These are phyloP conservation scores for Laodelphax striatellus DNA, from an alignment of 1,140 invertebrate genomes.

Conservation along the genomic window DNA sequence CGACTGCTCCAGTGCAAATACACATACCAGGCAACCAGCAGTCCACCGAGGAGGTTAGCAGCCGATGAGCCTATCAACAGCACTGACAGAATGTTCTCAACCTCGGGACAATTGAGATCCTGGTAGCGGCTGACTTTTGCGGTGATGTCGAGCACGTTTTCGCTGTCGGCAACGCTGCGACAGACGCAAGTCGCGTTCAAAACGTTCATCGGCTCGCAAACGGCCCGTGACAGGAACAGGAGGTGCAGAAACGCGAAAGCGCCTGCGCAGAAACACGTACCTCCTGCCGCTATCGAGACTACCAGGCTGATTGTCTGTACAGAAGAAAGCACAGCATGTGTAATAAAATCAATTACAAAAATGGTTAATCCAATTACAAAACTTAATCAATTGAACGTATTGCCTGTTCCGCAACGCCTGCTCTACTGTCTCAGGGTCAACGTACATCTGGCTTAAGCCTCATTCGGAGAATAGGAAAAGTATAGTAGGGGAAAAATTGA, in stretches of 20 bases:
- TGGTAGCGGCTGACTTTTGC: conserved; percentile 28
- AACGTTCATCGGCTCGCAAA: conserved; percentile 33
- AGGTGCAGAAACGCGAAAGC: conserved; percentile 36
- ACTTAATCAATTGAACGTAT: too few relatives aligned
- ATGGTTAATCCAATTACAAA: too few relatives aligned
- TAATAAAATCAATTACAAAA: neutral
- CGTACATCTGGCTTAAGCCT: too few relatives aligned
- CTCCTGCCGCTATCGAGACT: conserved; percentile 30
- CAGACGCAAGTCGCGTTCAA: conserved; percentile 31
- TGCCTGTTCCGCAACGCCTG: too few relatives aligned
- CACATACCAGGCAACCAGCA: conserved; percentile 35
- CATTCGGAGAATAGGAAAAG: too few relatives aligned
- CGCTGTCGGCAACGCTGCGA: conserved; percentile 8
- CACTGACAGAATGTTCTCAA: conserved; percentile 21
- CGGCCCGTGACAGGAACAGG: conserved; percentile 30
- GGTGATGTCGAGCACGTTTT: neutral
- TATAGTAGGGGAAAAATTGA: too few relatives aligned
- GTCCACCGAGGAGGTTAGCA: conserved; percentile 32
- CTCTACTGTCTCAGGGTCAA: too few relatives aligned
- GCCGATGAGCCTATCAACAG: conserved; percentile 34
- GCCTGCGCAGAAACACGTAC: conserved; percentile 34
- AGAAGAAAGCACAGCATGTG: conserved; percentile 5
- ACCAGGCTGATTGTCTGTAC: conserved; percentile 26
- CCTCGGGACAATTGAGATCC: conserved; percentile 38
- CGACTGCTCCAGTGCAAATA: conserved; percentile 37